Base-by-base conservation (phyloP, 2,797 vertebrate genomes). In the Melanotaenia maccullochi region DNA sequence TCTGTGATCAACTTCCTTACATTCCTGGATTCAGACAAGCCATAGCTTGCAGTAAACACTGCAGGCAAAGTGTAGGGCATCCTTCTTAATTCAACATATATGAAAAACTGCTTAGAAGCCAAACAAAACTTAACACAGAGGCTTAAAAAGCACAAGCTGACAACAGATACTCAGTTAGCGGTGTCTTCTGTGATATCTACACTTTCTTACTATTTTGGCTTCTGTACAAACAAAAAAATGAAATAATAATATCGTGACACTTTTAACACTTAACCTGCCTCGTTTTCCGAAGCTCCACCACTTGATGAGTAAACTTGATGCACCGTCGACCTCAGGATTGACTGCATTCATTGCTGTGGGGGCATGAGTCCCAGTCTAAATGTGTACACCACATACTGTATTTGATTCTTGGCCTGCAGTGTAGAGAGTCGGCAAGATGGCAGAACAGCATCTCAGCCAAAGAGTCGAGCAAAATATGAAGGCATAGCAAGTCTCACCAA, bases 21-120 rank as follows among this genome's bases (percentile, higher is more conserved):
- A 92, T 93, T 93, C 91, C 92, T 90, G 83, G 72, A 89, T 85
- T 78, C 82, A 89, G 89, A 91, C 88, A 81, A 89, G 89, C 90
- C 81, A 40, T 84, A 73, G 85, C 90, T 89, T 54, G 74, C 87
- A 80, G 90, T 82, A 85, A 89, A 87, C 85, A 87, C 77, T 16
- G 52, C 40, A 77, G 80, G 65, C 80, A 58, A 75, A 74, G 74
- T 79, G 67, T 60, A 61, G 80, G 87, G 81, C 79, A 73, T 16
- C 68, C 62, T 65, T 79, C 76, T 82, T 73, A 79, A 60, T 81
- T 78, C 82, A 87, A 85, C 85, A 74, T 82, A 79, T 71, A 69
- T 66, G 66, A 80, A 68, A 68, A 59, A 58, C 32, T 62, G 44
- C 60, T 20, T 16, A 28, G 24, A 28, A 2, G 49, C 38, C 44